Base-by-base conservation (phyloP, 2,888 invertebrate genomes). In the Apotomis turbidana region DNA sequence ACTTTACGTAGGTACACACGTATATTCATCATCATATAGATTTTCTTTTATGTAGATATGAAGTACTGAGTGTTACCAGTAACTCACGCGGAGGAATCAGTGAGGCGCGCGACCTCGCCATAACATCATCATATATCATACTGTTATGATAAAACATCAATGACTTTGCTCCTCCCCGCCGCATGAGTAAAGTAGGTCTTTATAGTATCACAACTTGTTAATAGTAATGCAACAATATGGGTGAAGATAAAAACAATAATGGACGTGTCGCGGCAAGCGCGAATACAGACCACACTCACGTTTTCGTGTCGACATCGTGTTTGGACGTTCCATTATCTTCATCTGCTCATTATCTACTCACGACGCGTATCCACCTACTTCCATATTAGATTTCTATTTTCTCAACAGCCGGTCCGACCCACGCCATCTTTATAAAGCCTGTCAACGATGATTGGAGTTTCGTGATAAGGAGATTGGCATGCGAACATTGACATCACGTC, bases 271-370 rank as follows among this genome's bases (percentile, higher is more conserved):
- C 68, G 44, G 78, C 76, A 77, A 49, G 71, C 78, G 78, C 80
- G 81, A 77, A 82, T 79, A 74, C 77, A 78, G 80, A 83, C 84
- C 79, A 79, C 77, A 78, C 83, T 80, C 81, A 84, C 81, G 81
- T 83, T 82, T 81, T 84, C 80, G 78, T 85, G 83, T 83, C 83
- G 81, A 82, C 83, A 80, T 83, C 81, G 83, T 80, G 81, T 85
- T 87, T 81, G 80, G 77, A 79, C 78, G 83, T 85, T 81, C 81
- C 80, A 85, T 85, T 87, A 46, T 57, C 55, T 46, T 66, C 57
- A 66, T 66, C 66, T 66, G 13, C 63, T 63, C 63, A 63, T 63
- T 63, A 87, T 84, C 85, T 80, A 81, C 80, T 82, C 81, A 80
- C 81, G 77, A 79, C 80, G 83, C 70, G 70, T 73, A 66, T 52